These are phyloP conservation scores for Diploscapter pachys DNA, from an alignment of 1,140 invertebrate species.

Conservation along the genomic window DNA sequence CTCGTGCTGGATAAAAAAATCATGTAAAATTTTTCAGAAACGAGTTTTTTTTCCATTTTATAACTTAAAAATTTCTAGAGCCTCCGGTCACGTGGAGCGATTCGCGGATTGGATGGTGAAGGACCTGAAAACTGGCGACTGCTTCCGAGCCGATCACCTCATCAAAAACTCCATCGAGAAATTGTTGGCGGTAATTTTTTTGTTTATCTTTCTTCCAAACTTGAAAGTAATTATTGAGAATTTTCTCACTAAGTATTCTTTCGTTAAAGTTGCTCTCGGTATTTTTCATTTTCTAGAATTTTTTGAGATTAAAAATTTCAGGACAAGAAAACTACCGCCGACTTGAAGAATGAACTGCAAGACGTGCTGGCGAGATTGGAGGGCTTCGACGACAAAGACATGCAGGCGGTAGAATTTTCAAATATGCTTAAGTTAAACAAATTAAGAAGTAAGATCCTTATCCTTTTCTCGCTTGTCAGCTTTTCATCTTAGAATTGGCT, in stretches of 20 bases:
- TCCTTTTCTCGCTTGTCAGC: too few species aligned
- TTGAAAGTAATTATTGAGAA: too few species aligned
- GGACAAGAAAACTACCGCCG: slow-evolving; percentile 76
- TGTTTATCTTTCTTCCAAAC: too few species aligned
- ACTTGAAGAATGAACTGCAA: slow-evolving; percentile 65
- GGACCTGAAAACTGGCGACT: slow-evolving; percentile 89
- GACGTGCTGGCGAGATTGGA: slow-evolving; percentile 67
- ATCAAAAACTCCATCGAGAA: slow-evolving; percentile 79
- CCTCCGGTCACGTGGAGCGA: slow-evolving; percentile 95
- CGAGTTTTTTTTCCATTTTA: slow-evolving; percentile 15
- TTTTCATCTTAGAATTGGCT: too few species aligned
- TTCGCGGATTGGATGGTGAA: slow-evolving; percentile 99
- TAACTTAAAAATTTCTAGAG: slow-evolving; percentile 64
- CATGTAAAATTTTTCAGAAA: slow-evolving; percentile 10
- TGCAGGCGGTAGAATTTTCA: slow-evolving; percentile 65
- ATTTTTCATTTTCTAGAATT: neutral
- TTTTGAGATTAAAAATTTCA: slow-evolving; percentile 62
- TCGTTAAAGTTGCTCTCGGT: neutral
- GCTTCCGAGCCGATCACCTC: slow-evolving; percentile 93
- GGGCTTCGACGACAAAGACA: slow-evolving; percentile 82
- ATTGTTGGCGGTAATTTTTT: slow-evolving; percentile 42
- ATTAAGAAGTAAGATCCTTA: too few species aligned
- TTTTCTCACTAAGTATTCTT: too few species aligned
- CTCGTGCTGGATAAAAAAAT: too few species aligned
- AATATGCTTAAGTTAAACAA: too few species aligned